These are phyloP conservation scores for Eudyptes chrysolophus DNA, from an alignment of 2,113 vertebrate species.

Conservation along the genomic window DNA sequence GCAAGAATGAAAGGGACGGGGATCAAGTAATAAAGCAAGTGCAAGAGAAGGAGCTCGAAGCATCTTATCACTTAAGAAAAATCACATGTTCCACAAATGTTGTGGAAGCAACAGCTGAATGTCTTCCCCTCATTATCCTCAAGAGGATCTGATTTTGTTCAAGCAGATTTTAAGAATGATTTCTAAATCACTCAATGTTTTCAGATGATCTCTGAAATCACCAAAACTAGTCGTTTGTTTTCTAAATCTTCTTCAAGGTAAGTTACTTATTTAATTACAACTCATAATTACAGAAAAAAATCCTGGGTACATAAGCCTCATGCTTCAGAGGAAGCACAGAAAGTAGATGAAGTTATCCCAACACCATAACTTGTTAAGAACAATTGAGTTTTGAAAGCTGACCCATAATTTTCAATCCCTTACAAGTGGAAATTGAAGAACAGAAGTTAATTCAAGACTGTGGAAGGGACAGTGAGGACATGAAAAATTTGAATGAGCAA, in stretches of 20 bases:
- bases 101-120: background rate
- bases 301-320: background rate
- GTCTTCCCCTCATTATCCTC: background rate
- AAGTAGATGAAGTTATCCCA: background rate
- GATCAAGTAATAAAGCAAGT: background rate
- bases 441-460: background rate
- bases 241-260: background rate
- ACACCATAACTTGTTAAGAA: background rate
- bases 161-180: background rate
- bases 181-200: background rate
- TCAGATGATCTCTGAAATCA: background rate
- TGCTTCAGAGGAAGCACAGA: background rate
- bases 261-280: background rate
- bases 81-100: background rate
- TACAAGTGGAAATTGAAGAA: background rate
- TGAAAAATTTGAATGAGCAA: background rate
- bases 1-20: background rate
- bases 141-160: background rate
- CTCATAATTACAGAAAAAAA: background rate
- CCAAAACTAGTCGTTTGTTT: background rate
- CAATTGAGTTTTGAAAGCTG: background rate
- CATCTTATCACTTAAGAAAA: background rate
- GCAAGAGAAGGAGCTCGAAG: background rate
- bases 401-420: background rate
- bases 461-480: background rate